Evolutionary conservation across 2,888 invertebrate species (phyloP).

Genomic region (Heteromyza rotundicornis): DNA sequence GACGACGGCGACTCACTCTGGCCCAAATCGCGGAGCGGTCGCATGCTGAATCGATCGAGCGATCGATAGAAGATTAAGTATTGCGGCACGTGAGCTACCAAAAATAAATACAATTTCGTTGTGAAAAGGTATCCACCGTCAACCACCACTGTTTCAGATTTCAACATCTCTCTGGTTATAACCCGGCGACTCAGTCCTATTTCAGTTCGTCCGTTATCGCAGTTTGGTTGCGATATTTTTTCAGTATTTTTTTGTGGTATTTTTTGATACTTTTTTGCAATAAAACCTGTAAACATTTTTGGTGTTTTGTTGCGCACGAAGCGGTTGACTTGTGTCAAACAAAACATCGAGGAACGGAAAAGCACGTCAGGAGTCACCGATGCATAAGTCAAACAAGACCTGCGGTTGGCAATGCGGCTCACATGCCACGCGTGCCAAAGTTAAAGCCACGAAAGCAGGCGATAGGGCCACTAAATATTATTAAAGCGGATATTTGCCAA

Average conservation of each 20-base stretch:
- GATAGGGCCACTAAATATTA: neutral
- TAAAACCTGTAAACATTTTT: neutral
- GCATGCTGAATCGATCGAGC: neutral
- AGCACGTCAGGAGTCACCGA: conserved; percentile 26
- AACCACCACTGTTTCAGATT: neutral
- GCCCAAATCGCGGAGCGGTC: too few species aligned
- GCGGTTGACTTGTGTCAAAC: conserved; percentile 10
- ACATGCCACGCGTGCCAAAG: conserved; percentile 26
- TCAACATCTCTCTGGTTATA: neutral
- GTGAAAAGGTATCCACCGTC: conserved; percentile 2
- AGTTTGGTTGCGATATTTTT: neutral
- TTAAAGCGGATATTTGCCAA: conserved; percentile 18
- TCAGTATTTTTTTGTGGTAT: too few species aligned
- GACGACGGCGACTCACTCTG: too few species aligned
- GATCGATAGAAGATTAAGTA: conserved; percentile 6
- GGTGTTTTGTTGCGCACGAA: neutral
- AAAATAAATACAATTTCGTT: neutral
- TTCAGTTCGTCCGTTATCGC: neutral
- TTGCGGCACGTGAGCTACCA: conserved; percentile 13
- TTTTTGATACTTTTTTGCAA: too few species aligned
- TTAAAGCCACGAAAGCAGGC: neutral
- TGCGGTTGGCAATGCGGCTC: conserved; percentile 10
- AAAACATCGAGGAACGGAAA: conserved; percentile 21
- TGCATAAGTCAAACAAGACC: conserved; percentile 13
- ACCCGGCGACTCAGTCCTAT: neutral